A percentile compares a stretch with the other conserved stretches of the same genome.
These are phyloP conservation scores for Protobothrops mucrosquamatus DNA, from an alignment of 2,113 vertebrate species.

Conservation along the genomic window DNA sequence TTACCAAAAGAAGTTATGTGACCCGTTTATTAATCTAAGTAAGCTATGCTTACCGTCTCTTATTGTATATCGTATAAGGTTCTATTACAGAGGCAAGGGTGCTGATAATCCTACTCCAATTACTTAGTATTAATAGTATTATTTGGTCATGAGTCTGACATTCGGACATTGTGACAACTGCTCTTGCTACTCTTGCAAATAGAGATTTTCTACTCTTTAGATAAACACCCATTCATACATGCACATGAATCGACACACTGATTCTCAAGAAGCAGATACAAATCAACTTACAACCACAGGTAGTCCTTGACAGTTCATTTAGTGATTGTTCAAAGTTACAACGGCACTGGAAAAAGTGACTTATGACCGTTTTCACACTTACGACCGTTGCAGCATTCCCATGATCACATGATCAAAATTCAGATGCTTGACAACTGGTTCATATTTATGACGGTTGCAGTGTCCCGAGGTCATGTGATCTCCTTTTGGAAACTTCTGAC, in stretches of 20 bases:
- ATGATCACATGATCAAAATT: background rate
- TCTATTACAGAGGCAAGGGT: background rate
- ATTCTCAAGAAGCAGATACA: background rate
- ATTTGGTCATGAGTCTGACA: background rate
- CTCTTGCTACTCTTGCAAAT: background rate
- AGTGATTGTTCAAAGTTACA: background rate
- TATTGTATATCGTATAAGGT: background rate
- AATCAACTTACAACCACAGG: background rate
- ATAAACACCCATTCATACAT: background rate
- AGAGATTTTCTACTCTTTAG: background rate
- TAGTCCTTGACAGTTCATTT: background rate
- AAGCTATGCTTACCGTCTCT: background rate
- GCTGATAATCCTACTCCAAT: background rate
- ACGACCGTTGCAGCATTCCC: background rate
- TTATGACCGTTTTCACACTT: background rate
- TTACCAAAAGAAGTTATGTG: background rate
- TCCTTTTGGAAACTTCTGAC: background rate
- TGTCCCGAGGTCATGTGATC: background rate
- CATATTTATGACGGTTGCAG: background rate
- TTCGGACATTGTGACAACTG: background rate
- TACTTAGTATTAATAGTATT: background rate
- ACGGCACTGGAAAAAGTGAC: background rate
- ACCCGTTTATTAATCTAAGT: background rate
- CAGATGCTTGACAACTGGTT: background rate
- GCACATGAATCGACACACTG: background rate